A percentile compares a stretch with the other conserved stretches of the same genome.
phyloP scores from a whole-genome alignment of 2,797 vertebrate genomes.

The Cossypha niveicapilla region DNA sequence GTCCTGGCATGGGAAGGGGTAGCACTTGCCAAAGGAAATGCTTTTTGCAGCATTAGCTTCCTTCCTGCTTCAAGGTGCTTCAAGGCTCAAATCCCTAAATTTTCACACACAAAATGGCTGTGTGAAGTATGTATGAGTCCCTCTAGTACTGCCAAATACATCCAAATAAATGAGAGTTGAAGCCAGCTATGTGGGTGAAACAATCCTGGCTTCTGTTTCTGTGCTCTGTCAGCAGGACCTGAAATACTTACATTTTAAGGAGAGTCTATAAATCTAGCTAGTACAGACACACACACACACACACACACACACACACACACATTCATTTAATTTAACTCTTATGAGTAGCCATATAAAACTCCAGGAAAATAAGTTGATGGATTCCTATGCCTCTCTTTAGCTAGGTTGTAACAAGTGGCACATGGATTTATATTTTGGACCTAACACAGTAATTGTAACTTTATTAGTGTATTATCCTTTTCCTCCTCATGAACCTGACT shows the following conservation, averaged over 20 bases:
- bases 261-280: slow-evolving; percentile 8
- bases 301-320: background rate
- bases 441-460: background rate
- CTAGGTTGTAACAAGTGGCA: background rate
- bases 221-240: background rate
- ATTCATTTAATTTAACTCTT: slow-evolving; percentile 20
- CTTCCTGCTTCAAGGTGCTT: background rate
- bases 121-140: background rate
- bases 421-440: background rate
- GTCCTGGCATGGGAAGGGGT: background rate
- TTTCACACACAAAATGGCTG: background rate
- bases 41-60: background rate
- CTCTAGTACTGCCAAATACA: background rate
- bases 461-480: background rate
- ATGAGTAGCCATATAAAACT: background rate
- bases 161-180: background rate
- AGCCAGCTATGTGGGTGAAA: background rate
- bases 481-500: background rate
- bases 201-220: background rate
- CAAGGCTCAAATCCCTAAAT: background rate
- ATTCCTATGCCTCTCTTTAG: background rate
- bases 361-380: background rate
- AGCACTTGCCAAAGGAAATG: background rate
- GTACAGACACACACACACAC: background rate
- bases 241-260: background rate